Evolutionary conservation across 1,140 invertebrate species (phyloP), one percentile per base, ranked within the genome.

Genomic region (Drosophila triauraria): DNA sequence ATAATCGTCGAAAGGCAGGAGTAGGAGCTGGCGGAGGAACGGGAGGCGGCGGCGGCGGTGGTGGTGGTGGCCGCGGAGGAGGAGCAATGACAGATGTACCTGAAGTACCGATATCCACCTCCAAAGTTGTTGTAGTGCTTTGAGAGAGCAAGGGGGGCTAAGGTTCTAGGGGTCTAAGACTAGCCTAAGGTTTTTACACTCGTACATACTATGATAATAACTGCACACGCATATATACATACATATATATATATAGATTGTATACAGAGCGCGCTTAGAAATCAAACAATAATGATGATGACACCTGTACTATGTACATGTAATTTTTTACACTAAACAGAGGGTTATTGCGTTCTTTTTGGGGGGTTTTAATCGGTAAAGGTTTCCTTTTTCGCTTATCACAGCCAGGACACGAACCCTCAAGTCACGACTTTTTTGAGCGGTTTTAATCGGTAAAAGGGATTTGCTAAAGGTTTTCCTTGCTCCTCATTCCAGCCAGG

Each of bases 121-220:
- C 85, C 23, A 90, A 91, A 56, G 85, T 90, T 2, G 86, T 82
- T 40, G 71, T 90, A 27, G 86, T 90, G 27, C 86, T 90, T 2
- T 90, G 64, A 83, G 44, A 32, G 40, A 32, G 4, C 23, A 10
- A 6, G 17, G 5, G n/a, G 23, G 6, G 12, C n/a, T 7, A 3
- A 7, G 20, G 32, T 30, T 13, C 15, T 69, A 68, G 15, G 12
- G n/a, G 35, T n/a, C 47, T 69, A 69, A 69, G 65, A 6, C 47
- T 68, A 68, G 65, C 13, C 46, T 69, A 53, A 43, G 47, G 5
- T 23, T 46, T 46, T 15, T 32, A 42, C 27, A 59, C 27, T 68
- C 30, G 6, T 35, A 20, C 6, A 23, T 17, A 23, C 20, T 13
- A 35, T 20, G 50, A 20, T 53, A 20, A 35, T 35, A 35, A 32